These are phyloP conservation scores for Halichoerus grypus DNA, from an alignment of 2,113 vertebrate species.

Conservation along the genomic window DNA sequence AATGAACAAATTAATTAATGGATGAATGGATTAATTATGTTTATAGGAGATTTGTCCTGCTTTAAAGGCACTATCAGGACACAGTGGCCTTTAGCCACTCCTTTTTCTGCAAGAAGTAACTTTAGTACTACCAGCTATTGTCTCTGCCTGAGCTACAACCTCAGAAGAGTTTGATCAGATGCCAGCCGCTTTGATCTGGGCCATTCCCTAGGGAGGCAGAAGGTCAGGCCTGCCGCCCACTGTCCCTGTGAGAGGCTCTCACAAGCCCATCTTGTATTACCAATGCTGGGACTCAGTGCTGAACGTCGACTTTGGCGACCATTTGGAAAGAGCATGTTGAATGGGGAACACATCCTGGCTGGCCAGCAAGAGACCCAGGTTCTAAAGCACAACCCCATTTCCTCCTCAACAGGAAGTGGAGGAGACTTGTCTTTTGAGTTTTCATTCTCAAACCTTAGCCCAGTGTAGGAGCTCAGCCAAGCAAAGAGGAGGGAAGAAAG, in stretches of 20 bases:
- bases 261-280: rapidly evolving
- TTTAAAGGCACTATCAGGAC: not conserved
- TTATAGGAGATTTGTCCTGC: not conserved
- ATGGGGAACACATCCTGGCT: not conserved
- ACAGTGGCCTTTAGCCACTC: not conserved
- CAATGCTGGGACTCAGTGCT: rapidly evolving
- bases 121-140: not conserved
- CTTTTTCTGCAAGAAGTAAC: not conserved
- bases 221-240: not conserved
- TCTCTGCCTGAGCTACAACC: not conserved
- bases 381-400: not conserved
- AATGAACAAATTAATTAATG: not conserved
- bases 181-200: not conserved
- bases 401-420: not conserved
- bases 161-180: not conserved
- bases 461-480: not conserved
- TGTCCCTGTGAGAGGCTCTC: not conserved
- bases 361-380: not conserved
- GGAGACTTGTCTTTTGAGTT: not conserved
- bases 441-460: not conserved
- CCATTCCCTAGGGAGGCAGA: not conserved
- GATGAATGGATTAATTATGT: not conserved
- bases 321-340: not conserved
- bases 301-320: not conserved
- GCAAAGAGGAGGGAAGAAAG: not conserved